A percentile compares a stretch with the other conserved stretches of the same genome.
phyloP scores from a whole-genome alignment of 2,113 vertebrate genomes.

The Galeopterus variegatus region DNA sequence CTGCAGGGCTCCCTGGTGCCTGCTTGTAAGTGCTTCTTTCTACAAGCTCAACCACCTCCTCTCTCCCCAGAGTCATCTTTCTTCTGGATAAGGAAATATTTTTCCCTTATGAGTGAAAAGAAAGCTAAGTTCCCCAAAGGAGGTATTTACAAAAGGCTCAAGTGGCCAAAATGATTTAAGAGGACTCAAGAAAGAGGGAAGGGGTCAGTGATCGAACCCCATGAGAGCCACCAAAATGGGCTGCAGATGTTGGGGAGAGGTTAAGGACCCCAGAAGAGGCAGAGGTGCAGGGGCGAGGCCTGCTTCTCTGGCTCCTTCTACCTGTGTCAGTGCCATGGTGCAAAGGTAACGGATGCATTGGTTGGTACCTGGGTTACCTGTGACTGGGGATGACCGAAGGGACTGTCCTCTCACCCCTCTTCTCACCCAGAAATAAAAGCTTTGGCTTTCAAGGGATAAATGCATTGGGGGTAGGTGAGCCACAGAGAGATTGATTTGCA shows the following conservation, averaged over 20 bases:
- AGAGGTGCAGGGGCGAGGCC: background rate
- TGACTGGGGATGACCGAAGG: background rate
- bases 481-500: background rate
- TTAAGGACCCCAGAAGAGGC: background rate
- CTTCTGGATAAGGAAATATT: conserved; percentile 15
- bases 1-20: background rate
- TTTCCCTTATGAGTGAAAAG: background rate
- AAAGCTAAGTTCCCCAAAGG: background rate
- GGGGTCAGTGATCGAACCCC: too few relatives aligned
- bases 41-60: background rate
- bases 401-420: too few relatives aligned
- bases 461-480: background rate
- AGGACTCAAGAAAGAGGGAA: background rate
- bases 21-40: background rate
- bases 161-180: background rate
- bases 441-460: background rate
- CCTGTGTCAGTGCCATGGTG: fast-evolving
- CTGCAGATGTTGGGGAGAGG: background rate
- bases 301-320: background rate
- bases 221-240: background rate
- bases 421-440: conserved; percentile 22
- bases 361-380: background rate
- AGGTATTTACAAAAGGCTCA: background rate
- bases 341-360: background rate
- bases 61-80: background rate